Base-by-base conservation (phyloP, 2,113 vertebrate genomes). In the Aleadryas rufinucha region DNA sequence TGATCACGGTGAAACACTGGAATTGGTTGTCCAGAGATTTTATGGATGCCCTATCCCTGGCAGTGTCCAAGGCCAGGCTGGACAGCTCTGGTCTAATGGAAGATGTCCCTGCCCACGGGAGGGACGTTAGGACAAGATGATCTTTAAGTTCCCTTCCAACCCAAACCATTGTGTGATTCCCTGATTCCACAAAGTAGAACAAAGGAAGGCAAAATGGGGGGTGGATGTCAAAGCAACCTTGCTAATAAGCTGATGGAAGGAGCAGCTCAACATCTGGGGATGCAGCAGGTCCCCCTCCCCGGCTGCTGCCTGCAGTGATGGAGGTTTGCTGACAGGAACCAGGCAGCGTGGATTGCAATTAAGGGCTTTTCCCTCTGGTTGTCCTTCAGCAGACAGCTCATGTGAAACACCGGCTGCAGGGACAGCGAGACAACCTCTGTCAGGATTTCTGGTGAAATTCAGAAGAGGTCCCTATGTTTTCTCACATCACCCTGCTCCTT, bases 21-120 rank as follows among this genome's bases (percentile, higher is more conserved):
- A 0, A 44, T 1, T 11, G 3, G 4, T 1, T 57, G 2, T 8
- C 14, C 86, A 66, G 60, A 42, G 50, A 2, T 13, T 3, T 2
- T 45, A 8, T 59, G 33, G 27, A 16, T 66, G 37, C 39, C 23
- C 37, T 5, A 59, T 13, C 60, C 37, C 28, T 89, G 45, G 24
- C 1, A 89, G 20, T 53, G 61, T 0, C 23, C 61, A 31, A 26
- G 39, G 9, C n/a, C 53, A 35, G 61, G 6, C 0, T 83, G 45
- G 61, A 39, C 31, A 35, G 4, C n/a, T 35, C 57, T 17, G 23
- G 15, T 17, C 16, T 18, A 30, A 5, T 41, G n/a, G 14, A 16
- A 76, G 10, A 1, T 13, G 30, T 27, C 54, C 26, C 41, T 61
- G 17, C 9, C 14, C 4, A 3, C 7, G 12, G 13, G 8, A 30